Evolutionary conservation across 2,113 vertebrate genomes (phyloP).

Genomic region (Ammodytes marinus): DNA sequence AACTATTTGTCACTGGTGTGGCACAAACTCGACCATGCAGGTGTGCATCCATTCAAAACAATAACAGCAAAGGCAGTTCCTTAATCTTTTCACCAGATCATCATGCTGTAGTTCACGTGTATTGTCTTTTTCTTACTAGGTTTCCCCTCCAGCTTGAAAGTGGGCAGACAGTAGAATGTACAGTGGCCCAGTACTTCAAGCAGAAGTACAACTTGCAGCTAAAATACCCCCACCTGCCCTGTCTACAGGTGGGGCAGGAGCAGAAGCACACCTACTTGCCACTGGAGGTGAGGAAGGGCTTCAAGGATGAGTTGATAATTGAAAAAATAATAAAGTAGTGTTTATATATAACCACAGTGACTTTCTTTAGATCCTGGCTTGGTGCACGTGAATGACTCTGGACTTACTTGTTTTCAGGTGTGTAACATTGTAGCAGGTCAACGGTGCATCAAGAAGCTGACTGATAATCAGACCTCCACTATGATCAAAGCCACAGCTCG

Average conservation of each 20-base stretch:
- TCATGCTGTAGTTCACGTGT: background rate
- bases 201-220: conserved; percentile 99
- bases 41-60: background rate
- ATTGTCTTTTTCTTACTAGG: conserved; percentile 74
- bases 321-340: background rate
- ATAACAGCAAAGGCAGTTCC: background rate
- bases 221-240: conserved; percentile 98
- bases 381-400: background rate
- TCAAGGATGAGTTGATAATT: background rate
- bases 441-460: conserved; percentile 98
- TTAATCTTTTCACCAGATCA: background rate
- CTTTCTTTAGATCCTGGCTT: background rate
- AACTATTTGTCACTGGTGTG: background rate
- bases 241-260: conserved; percentile 98
- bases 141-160: conserved; percentile 99
- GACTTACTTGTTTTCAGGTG: conserved; percentile 84
- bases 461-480: conserved; percentile 99
- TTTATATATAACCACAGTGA: background rate
- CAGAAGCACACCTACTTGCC: conserved; percentile 99
- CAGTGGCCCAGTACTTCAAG: conserved; percentile 99
- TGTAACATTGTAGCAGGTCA: conserved; percentile 99
- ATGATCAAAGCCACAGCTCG: conserved; percentile 99
- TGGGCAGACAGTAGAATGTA: conserved; percentile 99
- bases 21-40: background rate
- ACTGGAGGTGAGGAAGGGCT: conserved; percentile 90